phyloP scores from a whole-genome alignment of 2,888 invertebrate species.

The Lycaena phlaeas region DNA sequence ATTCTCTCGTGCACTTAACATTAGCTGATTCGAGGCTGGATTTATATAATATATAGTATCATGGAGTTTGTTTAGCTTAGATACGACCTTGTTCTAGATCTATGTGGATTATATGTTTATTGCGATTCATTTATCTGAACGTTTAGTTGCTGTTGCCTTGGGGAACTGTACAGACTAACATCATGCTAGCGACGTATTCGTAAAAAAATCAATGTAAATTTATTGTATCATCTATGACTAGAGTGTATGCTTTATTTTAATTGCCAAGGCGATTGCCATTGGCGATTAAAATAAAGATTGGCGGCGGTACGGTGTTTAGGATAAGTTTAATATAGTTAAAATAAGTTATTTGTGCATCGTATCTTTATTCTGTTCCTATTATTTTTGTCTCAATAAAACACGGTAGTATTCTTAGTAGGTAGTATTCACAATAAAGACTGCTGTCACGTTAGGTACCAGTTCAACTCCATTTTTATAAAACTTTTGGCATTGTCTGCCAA shows the following conservation, averaged over 20 bases:
- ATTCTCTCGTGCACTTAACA: slow-evolving; percentile 63
- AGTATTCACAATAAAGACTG: not conserved
- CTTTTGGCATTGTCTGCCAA: slow-evolving; percentile 6
- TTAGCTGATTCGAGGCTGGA: slow-evolving; percentile 42
- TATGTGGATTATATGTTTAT: slow-evolving; percentile 9
- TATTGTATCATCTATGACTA: too few species aligned
- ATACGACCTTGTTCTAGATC: slow-evolving; percentile 28
- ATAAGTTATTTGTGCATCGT: too few species aligned
- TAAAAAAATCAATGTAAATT: too few species aligned
- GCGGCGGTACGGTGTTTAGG: too few species aligned
- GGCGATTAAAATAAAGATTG: too few species aligned
- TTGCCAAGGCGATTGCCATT: too few species aligned
- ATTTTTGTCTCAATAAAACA: not conserved
- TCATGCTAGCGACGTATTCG: not conserved
- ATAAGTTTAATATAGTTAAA: too few species aligned
- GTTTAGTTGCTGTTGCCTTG: not conserved
- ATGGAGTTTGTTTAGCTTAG: slow-evolving; percentile 43
- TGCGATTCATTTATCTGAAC: slow-evolving; percentile 1
- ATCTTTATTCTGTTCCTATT: not conserved
- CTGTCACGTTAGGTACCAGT: slow-evolving; percentile 5
- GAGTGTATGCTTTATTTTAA: too few species aligned
- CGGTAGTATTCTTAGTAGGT: not conserved
- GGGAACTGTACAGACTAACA: not conserved
- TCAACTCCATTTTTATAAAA: slow-evolving; percentile 5
- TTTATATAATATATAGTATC: slow-evolving; percentile 44